Percentiles rank a stretch among this genome's conserved stretches.
Conservation (phyloP, 2,113 vertebrate genomes). For the Oenanthe melanoleuca region DNA sequence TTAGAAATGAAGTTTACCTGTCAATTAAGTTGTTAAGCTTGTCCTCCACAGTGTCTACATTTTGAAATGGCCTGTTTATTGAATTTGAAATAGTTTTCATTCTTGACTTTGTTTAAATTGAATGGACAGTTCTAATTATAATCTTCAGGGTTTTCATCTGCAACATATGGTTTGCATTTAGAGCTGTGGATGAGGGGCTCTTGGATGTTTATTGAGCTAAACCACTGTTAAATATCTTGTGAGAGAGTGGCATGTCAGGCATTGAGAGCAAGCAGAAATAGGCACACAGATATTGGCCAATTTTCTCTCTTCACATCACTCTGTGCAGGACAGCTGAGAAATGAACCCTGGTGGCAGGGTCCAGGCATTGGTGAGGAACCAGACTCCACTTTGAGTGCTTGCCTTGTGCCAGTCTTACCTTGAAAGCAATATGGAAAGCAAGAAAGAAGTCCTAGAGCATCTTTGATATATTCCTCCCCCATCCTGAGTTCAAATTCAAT, state of each 20-base stretch:
- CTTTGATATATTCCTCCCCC: neutral
- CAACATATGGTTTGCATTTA: constrained; percentile 74
- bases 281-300: neutral
- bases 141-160: constrained; percentile 57
- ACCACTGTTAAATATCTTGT: constrained; percentile 19
- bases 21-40: constrained; percentile 58
- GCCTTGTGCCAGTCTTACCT: neutral
- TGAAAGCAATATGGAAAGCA: neutral
- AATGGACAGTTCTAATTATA: constrained; percentile 75
- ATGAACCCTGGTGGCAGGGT: neutral
- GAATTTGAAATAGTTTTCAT: constrained; percentile 65
- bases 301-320: neutral
- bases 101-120: constrained; percentile 72
- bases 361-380: neutral
- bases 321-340: neutral
- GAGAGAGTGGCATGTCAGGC: constrained; percentile 5
- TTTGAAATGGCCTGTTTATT: constrained; percentile 55
- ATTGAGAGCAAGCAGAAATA: neutral
- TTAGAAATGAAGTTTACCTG: constrained; percentile 62
- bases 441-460: neutral
- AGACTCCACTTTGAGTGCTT: neutral
- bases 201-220: constrained; percentile 68
- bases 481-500: neutral
- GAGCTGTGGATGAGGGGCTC: constrained; percentile 51
- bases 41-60: constrained; percentile 18